Conservation (phyloP, 2,797 vertebrate species). For the Pampus argenteus region DNA sequence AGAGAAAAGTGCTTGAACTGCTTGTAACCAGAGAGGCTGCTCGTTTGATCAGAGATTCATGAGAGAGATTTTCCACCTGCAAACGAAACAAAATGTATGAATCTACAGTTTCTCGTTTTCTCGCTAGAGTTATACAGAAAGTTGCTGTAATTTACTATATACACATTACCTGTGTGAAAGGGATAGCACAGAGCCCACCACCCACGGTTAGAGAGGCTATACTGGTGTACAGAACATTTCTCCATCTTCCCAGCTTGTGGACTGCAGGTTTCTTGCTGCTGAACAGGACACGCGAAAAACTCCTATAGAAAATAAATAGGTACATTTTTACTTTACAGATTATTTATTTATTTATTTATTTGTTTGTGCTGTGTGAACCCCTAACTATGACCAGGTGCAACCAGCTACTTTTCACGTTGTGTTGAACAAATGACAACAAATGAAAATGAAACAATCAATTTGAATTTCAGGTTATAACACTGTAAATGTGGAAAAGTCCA, state of each 20-base stretch:
- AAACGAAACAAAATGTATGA: not conserved
- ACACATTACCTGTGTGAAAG: conserved; percentile 78
- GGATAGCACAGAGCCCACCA: conserved; percentile 79
- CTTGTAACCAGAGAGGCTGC: conserved; percentile 93
- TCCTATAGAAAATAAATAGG: conserved; percentile 57
- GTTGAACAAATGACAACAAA: no score
- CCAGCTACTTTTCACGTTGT: no score
- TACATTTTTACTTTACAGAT: no score
- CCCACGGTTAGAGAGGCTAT: conserved; percentile 64
- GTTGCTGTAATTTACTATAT: not conserved
- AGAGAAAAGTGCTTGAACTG: conserved; percentile 93
- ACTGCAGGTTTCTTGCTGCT: conserved; percentile 44
- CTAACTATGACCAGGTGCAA: no score
- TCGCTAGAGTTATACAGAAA: not conserved
- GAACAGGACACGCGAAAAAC: conserved; percentile 53
- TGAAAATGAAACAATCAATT: no score
- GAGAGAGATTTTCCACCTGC: conserved; percentile 89
- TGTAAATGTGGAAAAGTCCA: no score
- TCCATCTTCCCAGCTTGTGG: conserved; percentile 52
- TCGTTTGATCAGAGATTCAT: conserved; percentile 90
- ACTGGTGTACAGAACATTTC: conserved; percentile 34
- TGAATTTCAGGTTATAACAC: no score
- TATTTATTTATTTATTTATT: no score
- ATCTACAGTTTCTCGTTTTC: not conserved
- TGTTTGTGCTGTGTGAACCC: no score